A percentile compares a stretch with the other conserved stretches of the same genome.
phyloP scores from a whole-genome alignment of 1,140 invertebrate genomes.

The Drosophila tsacasi region DNA sequence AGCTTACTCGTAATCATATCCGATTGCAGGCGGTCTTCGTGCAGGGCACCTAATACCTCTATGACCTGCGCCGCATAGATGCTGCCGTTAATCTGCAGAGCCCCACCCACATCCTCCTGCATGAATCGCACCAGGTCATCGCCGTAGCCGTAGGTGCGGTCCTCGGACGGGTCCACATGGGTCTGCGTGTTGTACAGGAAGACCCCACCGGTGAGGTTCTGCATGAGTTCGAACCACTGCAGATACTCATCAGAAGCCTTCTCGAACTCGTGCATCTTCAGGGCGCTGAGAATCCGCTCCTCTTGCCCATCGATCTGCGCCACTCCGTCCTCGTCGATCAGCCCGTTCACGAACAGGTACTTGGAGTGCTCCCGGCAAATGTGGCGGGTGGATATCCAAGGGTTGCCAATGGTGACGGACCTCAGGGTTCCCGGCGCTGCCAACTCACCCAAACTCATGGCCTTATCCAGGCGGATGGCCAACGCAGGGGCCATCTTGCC shows the following conservation, averaged over 20 bases:
- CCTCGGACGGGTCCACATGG: slow-evolving; percentile 49
- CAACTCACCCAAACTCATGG: slow-evolving; percentile 88
- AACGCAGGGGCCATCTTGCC: slow-evolving; percentile 96
- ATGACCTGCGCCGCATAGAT: slow-evolving; percentile 85
- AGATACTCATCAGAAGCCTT: slow-evolving; percentile 35
- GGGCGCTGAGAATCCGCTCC: slow-evolving; percentile 87
- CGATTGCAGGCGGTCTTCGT: slow-evolving; percentile 93
- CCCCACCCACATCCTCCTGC: slow-evolving; percentile 89
- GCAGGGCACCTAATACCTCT: slow-evolving; percentile 89
- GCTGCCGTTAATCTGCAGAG: slow-evolving; percentile 87
- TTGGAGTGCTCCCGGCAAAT: slow-evolving; percentile 92
- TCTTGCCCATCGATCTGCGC: slow-evolving; percentile 69
- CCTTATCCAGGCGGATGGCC: slow-evolving; percentile 87
- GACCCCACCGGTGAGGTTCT: slow-evolving; percentile 46
- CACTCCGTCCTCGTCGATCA: slow-evolving; percentile 88
- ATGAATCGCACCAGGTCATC: slow-evolving; percentile 87
- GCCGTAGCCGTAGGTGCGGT: slow-evolving; percentile 60
- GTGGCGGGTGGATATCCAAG: slow-evolving; percentile 95
- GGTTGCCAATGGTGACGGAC: slow-evolving; percentile 93
- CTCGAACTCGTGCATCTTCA: slow-evolving; percentile 37
- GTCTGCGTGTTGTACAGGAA: slow-evolving; percentile 60
- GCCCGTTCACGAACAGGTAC: slow-evolving; percentile 86
- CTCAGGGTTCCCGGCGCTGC: slow-evolving; percentile 88
- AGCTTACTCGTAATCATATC: slow-evolving; percentile 88
- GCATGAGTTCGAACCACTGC: slow-evolving; percentile 23